Conservation (phyloP, 2,797 vertebrate species). For the Otolemur crassicaudatus region DNA sequence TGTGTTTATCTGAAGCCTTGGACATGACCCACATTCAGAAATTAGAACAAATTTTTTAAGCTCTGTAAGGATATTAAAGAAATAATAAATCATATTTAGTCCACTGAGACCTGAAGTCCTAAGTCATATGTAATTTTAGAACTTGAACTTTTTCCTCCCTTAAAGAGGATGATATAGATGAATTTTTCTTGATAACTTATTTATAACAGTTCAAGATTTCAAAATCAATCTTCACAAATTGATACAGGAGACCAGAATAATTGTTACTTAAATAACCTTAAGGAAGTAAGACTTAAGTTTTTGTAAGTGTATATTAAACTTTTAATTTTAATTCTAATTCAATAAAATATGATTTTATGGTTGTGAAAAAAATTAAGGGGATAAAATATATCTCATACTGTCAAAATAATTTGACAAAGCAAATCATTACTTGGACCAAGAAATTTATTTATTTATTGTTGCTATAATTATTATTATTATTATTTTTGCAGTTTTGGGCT, state of each 20-base stretch:
- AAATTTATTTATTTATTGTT: too few relatives aligned
- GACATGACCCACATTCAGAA: neutral
- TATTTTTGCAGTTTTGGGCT: too few relatives aligned
- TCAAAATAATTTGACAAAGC: neutral
- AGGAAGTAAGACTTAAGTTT: conserved; percentile 33
- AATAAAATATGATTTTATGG: neutral
- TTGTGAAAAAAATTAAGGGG: neutral
- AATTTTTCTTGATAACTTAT: conserved; percentile 12
- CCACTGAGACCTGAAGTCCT: neutral
- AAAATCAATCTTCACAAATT: neutral
- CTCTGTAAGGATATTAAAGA: conserved; percentile 5
- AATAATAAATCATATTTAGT: neutral
- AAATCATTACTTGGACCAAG: too few relatives aligned
- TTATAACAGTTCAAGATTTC: neutral
- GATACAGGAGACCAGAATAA: conserved; percentile 10
- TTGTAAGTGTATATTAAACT: neutral
- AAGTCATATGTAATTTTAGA: neutral
- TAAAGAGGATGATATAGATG: neutral
- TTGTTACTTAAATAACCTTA: neutral
- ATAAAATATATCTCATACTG: neutral
- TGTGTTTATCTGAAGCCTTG: neutral
- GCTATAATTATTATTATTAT: too few relatives aligned
- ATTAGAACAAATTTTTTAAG: neutral
- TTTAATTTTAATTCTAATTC: neutral
- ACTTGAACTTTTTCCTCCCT: conserved; percentile 8